Base-by-base conservation (phyloP, 30 jellyfish, hydroid and myxozoan genomes). In the Aurelia sp. region DNA sequence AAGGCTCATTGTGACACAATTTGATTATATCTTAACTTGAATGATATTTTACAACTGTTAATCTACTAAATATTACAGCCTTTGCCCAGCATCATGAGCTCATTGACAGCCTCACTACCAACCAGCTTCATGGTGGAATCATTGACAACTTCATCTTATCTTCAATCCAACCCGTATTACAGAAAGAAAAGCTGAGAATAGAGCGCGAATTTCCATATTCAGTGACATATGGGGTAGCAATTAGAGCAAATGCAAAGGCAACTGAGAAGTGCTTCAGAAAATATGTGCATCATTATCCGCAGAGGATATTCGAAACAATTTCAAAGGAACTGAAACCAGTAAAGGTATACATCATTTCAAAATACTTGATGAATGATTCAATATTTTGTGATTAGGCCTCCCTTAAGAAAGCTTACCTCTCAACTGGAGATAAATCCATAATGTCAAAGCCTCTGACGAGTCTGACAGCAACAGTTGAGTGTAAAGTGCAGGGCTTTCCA, bases 201-300 rank as follows among this genome's bases (percentile, higher is more conserved):
- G 96, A 82, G 59, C 90, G 96, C 18, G 98, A 93, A 66, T 71
- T 93, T 48, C 94, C 87, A 13, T 83, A 93, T 75, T 93, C 98
- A 40, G 90, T 93, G 66, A 88, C 95, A 62, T 93, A 93, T 58
- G 98, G 98, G 1, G 57, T 79, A 35, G 98, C 92, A 1, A 58
- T 93, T 50, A 64, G 91, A 4, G 40, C 70, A 19, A 70, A 76
- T 60, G 74, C 98, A 12, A 35, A 84, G 10, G 27, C 77, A 21
- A 78, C 79, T 11, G 98, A 93, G 71, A 87, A 86, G 27, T 93
- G 98, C 73, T 93, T 93, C 70, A 63, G 98, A 19, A 82, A 66
- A 50, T 93, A 81, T 67, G 55, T 82, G 13, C 95, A 86, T 51
- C 91, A 88, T 68, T 73, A 87, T 74, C 98, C 98, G 5, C 93